Percentiles rank a stretch among this genome's conserved stretches.
phyloP scores from a whole-genome alignment of 1,140 invertebrate species.

The Bombus haemorrhoidalis region DNA sequence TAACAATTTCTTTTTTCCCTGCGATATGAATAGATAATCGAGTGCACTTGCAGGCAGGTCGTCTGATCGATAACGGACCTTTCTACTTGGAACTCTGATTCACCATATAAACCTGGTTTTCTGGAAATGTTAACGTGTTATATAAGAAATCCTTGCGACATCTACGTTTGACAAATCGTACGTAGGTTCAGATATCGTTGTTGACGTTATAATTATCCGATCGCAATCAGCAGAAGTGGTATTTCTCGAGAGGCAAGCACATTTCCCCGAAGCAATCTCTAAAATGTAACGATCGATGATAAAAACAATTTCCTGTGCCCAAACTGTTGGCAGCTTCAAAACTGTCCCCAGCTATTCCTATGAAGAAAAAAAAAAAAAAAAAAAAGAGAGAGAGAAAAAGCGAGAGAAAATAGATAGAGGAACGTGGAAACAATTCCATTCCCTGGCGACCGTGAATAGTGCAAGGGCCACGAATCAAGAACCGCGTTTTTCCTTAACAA shows the following conservation, averaged over 20 bases:
- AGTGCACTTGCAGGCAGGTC: not conserved
- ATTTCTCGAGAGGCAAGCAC: not conserved
- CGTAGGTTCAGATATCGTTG: not conserved
- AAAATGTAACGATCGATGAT: conserved; percentile 36
- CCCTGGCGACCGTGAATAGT: conserved; percentile 22
- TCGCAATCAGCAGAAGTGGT: not conserved
- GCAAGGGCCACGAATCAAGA: conserved; percentile 55
- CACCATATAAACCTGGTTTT: not conserved
- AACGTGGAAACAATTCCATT: conserved; percentile 60
- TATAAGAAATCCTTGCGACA: too few relatives aligned
- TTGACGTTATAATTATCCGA: not conserved
- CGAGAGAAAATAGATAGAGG: not conserved
- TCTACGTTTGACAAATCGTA: not conserved
- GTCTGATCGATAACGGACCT: conserved; percentile 35
- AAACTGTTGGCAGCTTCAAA: not conserved
- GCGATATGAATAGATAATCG: conserved; percentile 28
- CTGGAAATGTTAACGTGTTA: not conserved
- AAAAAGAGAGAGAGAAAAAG: not conserved
- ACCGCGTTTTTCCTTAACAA: conserved; percentile 59
- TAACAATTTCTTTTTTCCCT: too few relatives aligned
- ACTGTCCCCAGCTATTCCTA: conserved; percentile 20
- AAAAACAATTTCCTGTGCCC: conserved; percentile 52
- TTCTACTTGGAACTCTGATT: conserved; percentile 21
- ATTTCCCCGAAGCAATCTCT: not conserved
- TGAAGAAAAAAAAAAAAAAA: not conserved